Percentiles rank a stretch among this genome's conserved stretches.
Evolutionary conservation across 2,113 vertebrate species (phyloP).

Genomic region (Guaruba guarouba): DNA sequence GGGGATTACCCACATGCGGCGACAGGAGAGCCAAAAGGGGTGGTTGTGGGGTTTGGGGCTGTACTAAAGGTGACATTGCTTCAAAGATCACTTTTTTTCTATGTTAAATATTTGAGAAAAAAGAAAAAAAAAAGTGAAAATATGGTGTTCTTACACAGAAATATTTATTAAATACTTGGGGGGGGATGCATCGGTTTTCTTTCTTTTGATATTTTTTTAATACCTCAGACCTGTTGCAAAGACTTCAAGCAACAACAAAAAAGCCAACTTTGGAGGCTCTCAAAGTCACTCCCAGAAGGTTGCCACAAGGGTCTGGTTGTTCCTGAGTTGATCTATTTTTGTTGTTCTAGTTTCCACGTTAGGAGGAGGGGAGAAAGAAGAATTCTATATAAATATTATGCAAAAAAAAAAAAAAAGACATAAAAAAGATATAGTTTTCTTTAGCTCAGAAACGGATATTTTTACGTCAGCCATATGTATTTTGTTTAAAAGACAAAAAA

Average conservation of each 20-base stretch:
- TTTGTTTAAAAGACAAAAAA: conserved; percentile 73
- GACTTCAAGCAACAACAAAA: neutral
- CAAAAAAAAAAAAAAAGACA: conserved; percentile 46
- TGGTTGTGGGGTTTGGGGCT: neutral
- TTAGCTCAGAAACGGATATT: conserved; percentile 78
- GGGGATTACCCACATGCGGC: neutral
- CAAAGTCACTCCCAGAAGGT: conserved; percentile 54
- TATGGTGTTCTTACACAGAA: conserved; percentile 20
- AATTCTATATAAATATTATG: conserved; percentile 76
- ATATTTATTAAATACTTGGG: conserved; percentile 64
- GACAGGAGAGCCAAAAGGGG: neutral
- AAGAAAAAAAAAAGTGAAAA: neutral
- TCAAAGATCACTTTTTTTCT: conserved; percentile 49
- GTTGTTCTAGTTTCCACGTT: conserved; percentile 61
- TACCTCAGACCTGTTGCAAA: conserved; percentile 70
- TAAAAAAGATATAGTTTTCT: conserved; percentile 72
- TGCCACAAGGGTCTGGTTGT: conserved; percentile 61
- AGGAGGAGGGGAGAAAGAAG: conserved; percentile 26
- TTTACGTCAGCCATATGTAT: conserved; percentile 80
- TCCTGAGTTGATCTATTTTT: conserved; percentile 41
- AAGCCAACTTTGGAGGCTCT: conserved; percentile 50
- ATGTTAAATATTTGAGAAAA: conserved; percentile 45
- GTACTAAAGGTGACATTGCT: conserved; percentile 25
- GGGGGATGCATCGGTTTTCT: neutral
- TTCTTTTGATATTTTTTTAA: conserved; percentile 63